Percentiles rank a stretch among this genome's conserved stretches.
Conservation (phyloP, 1,140 invertebrate species). For the Drosophila pectinifera region DNA sequence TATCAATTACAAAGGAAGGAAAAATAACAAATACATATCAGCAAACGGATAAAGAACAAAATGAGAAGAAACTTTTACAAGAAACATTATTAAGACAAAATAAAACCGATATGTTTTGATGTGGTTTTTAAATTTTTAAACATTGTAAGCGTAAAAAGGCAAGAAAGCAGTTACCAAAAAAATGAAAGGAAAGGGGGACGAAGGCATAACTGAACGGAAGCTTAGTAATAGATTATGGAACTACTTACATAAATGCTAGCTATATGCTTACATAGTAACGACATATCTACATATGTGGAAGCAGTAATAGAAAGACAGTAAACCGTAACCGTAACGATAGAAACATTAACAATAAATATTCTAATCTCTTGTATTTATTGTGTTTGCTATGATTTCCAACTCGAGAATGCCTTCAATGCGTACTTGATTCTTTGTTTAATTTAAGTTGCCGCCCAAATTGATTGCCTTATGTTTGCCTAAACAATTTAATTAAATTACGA, state of each 20-base stretch:
- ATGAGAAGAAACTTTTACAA: conserved; percentile 59
- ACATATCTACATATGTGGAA: conserved; percentile 49
- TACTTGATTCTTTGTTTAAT: conserved; percentile 26
- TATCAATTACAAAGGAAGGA: conserved; percentile 56
- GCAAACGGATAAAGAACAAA: conserved; percentile 63
- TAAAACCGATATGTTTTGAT: conserved; percentile 77
- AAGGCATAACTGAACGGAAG: conserved; percentile 38
- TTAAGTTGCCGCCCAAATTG: conserved; percentile 32
- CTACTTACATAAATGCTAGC: conserved; percentile 50
- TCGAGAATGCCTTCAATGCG: conserved; percentile 28
- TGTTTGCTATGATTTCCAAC: conserved; percentile 41
- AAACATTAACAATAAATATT: conserved; percentile 36
- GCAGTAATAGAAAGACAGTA: conserved; percentile 59
- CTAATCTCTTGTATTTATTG: conserved; percentile 64
- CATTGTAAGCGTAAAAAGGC: conserved; percentile 71
- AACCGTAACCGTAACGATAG: conserved; percentile 17
- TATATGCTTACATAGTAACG: conserved; percentile 52
- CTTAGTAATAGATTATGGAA: conserved; percentile 52
- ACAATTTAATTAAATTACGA: conserved; percentile 24
- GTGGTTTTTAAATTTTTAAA: conserved; percentile 78
- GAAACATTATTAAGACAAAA: conserved; percentile 42
- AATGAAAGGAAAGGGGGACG: conserved; percentile 4
- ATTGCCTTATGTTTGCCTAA: conserved; percentile 68
- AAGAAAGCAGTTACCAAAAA: conserved; percentile 78
- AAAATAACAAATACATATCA: conserved; percentile 84